Evolutionary conservation across 2,113 vertebrate species (phyloP).

Genomic region (Amblyornis subalaris): DNA sequence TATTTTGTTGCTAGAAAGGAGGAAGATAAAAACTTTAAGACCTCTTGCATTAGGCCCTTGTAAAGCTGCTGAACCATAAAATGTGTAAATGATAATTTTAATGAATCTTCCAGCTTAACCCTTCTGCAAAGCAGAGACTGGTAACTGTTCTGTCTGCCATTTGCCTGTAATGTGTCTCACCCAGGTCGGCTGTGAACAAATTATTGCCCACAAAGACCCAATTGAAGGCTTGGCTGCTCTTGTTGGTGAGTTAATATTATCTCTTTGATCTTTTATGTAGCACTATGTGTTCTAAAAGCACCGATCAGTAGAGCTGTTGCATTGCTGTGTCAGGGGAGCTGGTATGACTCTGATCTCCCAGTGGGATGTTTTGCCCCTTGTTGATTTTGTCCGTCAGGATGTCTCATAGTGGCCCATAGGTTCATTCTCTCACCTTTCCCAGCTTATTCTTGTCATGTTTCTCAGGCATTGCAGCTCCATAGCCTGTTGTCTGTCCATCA

Average conservation of each 20-base stretch:
- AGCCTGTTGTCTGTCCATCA: neutral
- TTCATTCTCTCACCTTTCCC: neutral
- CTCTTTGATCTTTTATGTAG: neutral
- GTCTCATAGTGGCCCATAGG: neutral
- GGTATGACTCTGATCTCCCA: neutral
- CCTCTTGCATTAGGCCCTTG: neutral
- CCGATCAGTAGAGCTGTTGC: neutral
- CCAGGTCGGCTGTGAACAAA: conserved; percentile 82
- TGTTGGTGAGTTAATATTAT: conserved; percentile 71
- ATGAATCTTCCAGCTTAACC: neutral
- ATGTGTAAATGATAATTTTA: neutral
- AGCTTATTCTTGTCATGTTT: neutral
- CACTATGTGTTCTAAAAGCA: neutral
- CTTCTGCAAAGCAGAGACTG: neutral
- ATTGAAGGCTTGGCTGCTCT: conserved; percentile 79
- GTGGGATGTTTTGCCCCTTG: neutral
- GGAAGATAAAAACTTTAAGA: neutral
- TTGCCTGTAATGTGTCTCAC: neutral
- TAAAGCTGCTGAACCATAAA: neutral
- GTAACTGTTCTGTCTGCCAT: neutral
- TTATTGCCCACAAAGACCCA: conserved; percentile 70
- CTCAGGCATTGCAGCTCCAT: neutral
- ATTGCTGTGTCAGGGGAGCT: neutral
- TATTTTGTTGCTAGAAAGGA: neutral
- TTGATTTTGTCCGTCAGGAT: neutral